These are phyloP conservation scores for Pararge aegeria DNA, from an alignment of 1,140 invertebrate genomes.

Conservation along the genomic window DNA sequence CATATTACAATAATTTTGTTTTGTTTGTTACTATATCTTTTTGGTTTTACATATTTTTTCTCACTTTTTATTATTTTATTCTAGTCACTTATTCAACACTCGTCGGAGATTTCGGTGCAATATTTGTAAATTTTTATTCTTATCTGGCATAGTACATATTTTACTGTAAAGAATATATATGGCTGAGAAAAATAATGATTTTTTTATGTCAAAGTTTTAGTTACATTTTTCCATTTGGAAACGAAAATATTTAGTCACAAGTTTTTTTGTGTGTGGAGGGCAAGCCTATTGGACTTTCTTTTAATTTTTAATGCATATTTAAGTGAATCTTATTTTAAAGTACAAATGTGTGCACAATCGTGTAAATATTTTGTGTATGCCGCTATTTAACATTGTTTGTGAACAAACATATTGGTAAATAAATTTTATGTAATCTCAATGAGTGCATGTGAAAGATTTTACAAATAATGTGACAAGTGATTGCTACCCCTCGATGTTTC, in stretches of 20 bases:
- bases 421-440: constrained; percentile 71
- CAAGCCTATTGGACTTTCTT: constrained; percentile 51
- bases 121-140: constrained; percentile 1
- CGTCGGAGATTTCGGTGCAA: neutral
- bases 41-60: neutral
- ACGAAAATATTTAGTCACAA: constrained; percentile 1
- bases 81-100: constrained; percentile 2
- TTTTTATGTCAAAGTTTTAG: too few relatives aligned
- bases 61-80: neutral
- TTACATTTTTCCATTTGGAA: too few relatives aligned
- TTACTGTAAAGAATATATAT: too few relatives aligned
- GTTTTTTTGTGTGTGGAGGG: constrained; percentile 15
- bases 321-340: constrained; percentile 73
- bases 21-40: neutral
- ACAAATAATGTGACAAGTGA: constrained; percentile 43
- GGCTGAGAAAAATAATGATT: too few relatives aligned
- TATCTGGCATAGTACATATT: too few relatives aligned
- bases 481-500: constrained; percentile 63
- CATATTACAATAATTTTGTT: neutral
- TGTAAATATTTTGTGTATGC: constrained; percentile 75
- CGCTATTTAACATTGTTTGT: constrained; percentile 54
- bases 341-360: constrained; percentile 72
- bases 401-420: constrained; percentile 51
- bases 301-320: constrained; percentile 47
- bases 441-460: constrained; percentile 56